These are phyloP conservation scores for Linnaemya vulpina DNA, from an alignment of 2,888 invertebrate genomes.

Conservation along the genomic window DNA sequence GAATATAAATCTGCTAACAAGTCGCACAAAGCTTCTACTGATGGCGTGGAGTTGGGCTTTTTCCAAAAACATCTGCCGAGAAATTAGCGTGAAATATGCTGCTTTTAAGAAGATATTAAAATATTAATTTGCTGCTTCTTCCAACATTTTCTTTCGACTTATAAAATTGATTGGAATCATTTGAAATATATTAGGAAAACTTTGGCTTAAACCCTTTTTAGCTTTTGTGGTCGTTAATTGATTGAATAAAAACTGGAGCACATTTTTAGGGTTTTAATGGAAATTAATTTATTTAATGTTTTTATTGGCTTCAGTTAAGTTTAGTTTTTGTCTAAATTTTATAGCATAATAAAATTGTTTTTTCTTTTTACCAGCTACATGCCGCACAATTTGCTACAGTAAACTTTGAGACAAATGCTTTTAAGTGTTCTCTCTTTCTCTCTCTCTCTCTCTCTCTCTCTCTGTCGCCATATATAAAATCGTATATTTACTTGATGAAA, in stretches of 20 bases:
- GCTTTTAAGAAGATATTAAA: too few species aligned
- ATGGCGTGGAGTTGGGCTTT: too few species aligned
- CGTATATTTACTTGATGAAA: not conserved
- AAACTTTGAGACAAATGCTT: not conserved
- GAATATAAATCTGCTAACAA: too few species aligned
- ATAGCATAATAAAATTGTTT: slow-evolving; percentile 4
- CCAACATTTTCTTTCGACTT: not conserved
- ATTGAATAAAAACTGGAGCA: not conserved
- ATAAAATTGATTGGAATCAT: too few species aligned
- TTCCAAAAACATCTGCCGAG: too few species aligned
- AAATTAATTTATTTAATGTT: not conserved
- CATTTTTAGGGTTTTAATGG: not conserved
- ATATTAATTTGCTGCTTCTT: too few species aligned
- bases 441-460: too few species aligned
- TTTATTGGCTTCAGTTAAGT: not conserved
- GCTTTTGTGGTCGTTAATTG: not conserved
- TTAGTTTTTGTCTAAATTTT: not conserved
- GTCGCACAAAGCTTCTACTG: too few species aligned
- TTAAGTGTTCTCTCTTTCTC: not conserved
- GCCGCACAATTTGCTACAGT: not conserved
- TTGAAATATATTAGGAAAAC: not conserved
- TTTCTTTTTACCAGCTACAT: not conserved
- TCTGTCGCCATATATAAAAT: not conserved
- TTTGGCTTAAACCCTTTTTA: not conserved
- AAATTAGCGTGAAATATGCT: too few species aligned